Evolutionary conservation across 2,113 vertebrate species (phyloP), one percentile per base, ranked within the genome.

Genomic region (Penelope pileata): DNA sequence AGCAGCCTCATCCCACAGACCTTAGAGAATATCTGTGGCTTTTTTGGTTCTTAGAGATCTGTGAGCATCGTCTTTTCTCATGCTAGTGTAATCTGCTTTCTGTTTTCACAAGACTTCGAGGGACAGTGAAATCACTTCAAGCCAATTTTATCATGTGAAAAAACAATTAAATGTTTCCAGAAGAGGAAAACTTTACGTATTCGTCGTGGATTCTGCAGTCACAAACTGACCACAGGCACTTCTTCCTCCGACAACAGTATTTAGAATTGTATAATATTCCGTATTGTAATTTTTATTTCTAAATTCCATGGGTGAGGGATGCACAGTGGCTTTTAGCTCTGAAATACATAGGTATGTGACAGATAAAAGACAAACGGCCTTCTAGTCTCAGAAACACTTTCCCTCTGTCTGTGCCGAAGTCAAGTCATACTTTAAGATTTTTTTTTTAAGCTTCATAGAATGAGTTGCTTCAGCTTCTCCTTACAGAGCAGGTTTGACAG

Each of bases 31-130:
- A 72, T 73, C 63, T 86, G 22, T 40, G 63, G 36, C 86, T 94
- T 86, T 56, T 91, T 91, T 60, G 54, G 56, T 87, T 83, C 62
- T 84, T 73, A 85, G 45, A 74, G 43, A 89, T 70, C 88, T 66
- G 58, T 45, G 40, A 90, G 79, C 53, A 82, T 60, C 88, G 17
- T 78, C 66, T 90, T 95, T 91, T 62, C 58, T 91, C 43, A 43
- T 62, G 45, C 56, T 93, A 81, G 78, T 82, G 47, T 43, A 94
- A 80, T 77, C 40, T 69, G 72, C 43, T 88, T 93, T 86, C 87
- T 87, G 40, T 81, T 97, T 93, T 91, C 93, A 78, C 50, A 45
- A 62, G 93, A 90, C 83, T 96, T 94, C 74, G 91, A 94, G 91
- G 88, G 75, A 79, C 85, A 86, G 90, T 15, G 19, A 93, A 93